Evolutionary conservation across 2,888 invertebrate genomes (phyloP).

Genomic region (Drosophila meridiana): DNA sequence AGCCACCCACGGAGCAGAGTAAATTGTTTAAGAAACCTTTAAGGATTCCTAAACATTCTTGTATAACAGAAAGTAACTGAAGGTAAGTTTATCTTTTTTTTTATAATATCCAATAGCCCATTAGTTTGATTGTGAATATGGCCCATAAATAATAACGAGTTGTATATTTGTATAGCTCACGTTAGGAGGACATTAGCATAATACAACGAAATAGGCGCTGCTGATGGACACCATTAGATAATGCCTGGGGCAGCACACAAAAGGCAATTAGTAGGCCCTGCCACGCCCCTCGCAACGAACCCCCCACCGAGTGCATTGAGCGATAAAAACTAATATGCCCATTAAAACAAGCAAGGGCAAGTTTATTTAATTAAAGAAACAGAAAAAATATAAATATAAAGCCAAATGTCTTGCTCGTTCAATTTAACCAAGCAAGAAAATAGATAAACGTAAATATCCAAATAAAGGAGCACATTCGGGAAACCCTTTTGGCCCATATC

Average conservation of each 20-base stretch:
- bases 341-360: slow-evolving; percentile 58
- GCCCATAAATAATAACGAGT: slow-evolving; percentile 42
- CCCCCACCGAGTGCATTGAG: slow-evolving; percentile 46
- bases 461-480: slow-evolving; percentile 15
- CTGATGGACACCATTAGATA: slow-evolving; percentile 55
- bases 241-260: slow-evolving; percentile 51
- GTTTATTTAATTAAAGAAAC: slow-evolving; percentile 71
- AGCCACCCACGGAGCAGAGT: background rate
- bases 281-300: slow-evolving; percentile 32
- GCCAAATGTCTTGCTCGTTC: slow-evolving; percentile 63
- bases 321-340: slow-evolving; percentile 67
- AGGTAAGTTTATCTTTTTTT: background rate
- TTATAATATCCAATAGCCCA: slow-evolving; percentile 22
- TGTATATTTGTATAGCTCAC: slow-evolving; percentile 65
- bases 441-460: slow-evolving; percentile 62
- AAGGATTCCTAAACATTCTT: too few relatives aligned
- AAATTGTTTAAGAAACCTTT: background rate
- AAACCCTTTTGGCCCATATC: slow-evolving; percentile 47
- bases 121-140: slow-evolving; percentile 46
- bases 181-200: slow-evolving; percentile 71
- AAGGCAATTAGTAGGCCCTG: slow-evolving; percentile 60
- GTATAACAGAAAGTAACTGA: too few relatives aligned
- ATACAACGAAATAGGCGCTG: slow-evolving; percentile 39
- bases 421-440: slow-evolving; percentile 70
- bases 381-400: slow-evolving; percentile 45